A percentile compares a stretch with the other conserved stretches of the same genome.
phyloP scores from a whole-genome alignment of 2,888 invertebrate species.

The Spilosoma lubricipeda region DNA sequence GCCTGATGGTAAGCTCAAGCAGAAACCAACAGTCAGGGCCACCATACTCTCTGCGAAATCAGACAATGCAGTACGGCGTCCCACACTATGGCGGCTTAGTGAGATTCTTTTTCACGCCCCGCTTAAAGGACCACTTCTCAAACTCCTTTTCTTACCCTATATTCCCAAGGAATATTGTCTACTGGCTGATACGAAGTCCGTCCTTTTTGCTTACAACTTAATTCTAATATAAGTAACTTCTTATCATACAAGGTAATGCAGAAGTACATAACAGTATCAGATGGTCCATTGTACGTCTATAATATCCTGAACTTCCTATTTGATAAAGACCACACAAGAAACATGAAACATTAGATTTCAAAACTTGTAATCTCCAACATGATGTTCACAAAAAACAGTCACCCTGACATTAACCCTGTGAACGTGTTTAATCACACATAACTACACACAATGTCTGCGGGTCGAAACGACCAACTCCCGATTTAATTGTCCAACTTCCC shows the following conservation, averaged over 20 bases:
- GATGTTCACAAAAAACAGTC: conserved; percentile 34
- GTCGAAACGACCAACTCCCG: conserved; percentile 67
- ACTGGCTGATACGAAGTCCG: not conserved
- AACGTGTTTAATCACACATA: conserved; percentile 38
- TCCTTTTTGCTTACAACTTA: not conserved
- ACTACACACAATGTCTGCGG: conserved; percentile 58
- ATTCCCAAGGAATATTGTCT: not conserved
- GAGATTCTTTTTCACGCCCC: too few relatives aligned
- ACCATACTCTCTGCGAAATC: too few relatives aligned
- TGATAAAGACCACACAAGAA: conserved; percentile 9
- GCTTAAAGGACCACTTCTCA: too few relatives aligned
- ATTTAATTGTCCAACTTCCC: conserved; percentile 78
- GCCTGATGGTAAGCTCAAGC: too few relatives aligned
- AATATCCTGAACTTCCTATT: not conserved
- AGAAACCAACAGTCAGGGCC: too few relatives aligned
- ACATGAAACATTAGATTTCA: conserved; percentile 10
- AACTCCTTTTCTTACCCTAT: too few relatives aligned
- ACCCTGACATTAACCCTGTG: conserved; percentile 43
- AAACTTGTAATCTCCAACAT: conserved; percentile 23
- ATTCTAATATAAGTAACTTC: not conserved
- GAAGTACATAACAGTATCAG: not conserved
- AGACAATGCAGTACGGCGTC: too few relatives aligned
- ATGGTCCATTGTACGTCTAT: not conserved
- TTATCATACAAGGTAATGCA: not conserved
- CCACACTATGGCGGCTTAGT: too few relatives aligned